A percentile compares a stretch with the other conserved stretches of the same genome.
phyloP scores from a whole-genome alignment of 2,888 invertebrate species.

The Alentia gelatinosa region DNA sequence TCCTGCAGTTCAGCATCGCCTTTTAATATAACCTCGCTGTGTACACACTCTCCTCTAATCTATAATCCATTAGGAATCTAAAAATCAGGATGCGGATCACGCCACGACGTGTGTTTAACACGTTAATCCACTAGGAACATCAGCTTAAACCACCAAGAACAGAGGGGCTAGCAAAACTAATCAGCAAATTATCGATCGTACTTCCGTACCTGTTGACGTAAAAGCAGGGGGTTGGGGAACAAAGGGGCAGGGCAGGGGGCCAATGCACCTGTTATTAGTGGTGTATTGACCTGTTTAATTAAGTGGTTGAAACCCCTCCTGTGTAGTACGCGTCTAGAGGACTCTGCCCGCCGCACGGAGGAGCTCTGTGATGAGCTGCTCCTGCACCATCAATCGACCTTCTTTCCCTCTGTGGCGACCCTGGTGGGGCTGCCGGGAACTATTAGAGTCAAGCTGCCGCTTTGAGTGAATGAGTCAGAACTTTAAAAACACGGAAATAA shows the following conservation, averaged over 20 bases:
- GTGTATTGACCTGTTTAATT: neutral
- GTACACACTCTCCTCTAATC: neutral
- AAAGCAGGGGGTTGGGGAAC: neutral
- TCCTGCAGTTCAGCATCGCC: too few species aligned
- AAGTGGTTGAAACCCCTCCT: slow-evolving; percentile 36
- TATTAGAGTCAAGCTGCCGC: neutral
- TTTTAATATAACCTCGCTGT: neutral
- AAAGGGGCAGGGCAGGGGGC: slow-evolving; percentile 18
- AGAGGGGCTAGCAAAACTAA: neutral
- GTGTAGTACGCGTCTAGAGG: neutral
- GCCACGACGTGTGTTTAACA: neutral
- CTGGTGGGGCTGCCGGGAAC: neutral
- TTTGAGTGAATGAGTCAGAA: neutral
- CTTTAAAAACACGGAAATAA: too few species aligned
- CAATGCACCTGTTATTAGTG: neutral
- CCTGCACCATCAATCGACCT: neutral
- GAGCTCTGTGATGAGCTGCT: neutral
- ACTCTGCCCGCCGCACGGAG: neutral
- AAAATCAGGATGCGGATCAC: neutral
- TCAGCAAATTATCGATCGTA: neutral
- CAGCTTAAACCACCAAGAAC: neutral
- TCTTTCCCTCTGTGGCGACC: neutral
- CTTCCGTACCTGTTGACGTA: neutral
- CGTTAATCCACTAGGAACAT: neutral
- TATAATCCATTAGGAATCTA: neutral